These are phyloP conservation scores for Cynopterus brachyotis DNA, from an alignment of 2,113 vertebrate species.

Conservation along the genomic window DNA sequence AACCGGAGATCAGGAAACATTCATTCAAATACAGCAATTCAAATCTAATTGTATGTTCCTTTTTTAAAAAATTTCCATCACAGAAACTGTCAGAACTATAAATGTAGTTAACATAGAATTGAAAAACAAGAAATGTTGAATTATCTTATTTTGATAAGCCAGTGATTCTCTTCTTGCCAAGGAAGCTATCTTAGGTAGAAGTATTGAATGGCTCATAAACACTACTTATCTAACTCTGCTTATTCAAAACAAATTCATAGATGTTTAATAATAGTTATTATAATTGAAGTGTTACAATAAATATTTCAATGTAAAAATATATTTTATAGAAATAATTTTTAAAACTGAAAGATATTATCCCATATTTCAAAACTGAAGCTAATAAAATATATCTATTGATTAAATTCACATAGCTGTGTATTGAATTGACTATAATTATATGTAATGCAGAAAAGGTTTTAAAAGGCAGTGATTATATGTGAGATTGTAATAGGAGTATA, in stretches of 20 bases:
- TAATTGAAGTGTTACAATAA: conserved; percentile 37
- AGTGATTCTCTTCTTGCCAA: background rate
- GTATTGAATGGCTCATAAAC: background rate
- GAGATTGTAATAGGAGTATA: background rate
- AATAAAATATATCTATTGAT: conserved; percentile 28
- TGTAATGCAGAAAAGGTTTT: background rate
- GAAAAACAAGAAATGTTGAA: background rate
- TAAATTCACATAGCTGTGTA: background rate
- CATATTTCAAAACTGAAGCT: conserved; percentile 47
- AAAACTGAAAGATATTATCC: conserved; percentile 22
- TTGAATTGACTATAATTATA: conserved; percentile 33
- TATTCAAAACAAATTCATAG: conserved; percentile 47
- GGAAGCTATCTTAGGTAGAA: background rate
- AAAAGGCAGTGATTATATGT: background rate
- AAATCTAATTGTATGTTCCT: background rate
- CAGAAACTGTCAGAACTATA: conserved; percentile 28
- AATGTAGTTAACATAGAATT: background rate
- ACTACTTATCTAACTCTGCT: conserved; percentile 6
- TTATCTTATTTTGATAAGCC: background rate
- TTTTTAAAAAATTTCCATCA: background rate
- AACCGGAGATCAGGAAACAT: background rate
- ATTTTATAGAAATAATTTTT: conserved; percentile 45
- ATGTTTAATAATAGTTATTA: conserved; percentile 67
- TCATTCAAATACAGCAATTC: background rate
- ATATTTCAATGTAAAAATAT: background rate